Evolutionary conservation across 2,888 invertebrate species (phyloP).

Genomic region (Synanthedon vespiformis): DNA sequence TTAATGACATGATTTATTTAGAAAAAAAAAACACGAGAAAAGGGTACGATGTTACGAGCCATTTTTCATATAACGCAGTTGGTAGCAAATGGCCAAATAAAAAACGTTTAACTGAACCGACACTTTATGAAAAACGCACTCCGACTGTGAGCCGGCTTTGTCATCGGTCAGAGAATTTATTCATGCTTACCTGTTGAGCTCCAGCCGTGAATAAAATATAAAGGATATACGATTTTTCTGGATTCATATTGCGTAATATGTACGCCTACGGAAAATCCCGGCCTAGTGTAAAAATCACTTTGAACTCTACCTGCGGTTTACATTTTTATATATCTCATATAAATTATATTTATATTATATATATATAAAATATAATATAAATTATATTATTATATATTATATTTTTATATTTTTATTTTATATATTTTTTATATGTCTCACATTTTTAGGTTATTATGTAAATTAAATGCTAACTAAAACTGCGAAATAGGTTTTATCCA

Average conservation of each 20-base stretch:
- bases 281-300: not conserved
- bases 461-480: not conserved
- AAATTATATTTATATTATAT: too few species aligned
- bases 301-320: too few species aligned
- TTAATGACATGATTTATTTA: constrained; percentile 70
- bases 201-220: constrained; percentile 62
- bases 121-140: constrained; percentile 67
- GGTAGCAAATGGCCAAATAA: constrained; percentile 70
- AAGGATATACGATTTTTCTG: constrained; percentile 68
- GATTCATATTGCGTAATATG: constrained; percentile 55
- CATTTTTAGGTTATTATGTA: too few species aligned
- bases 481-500: too few species aligned
- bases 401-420: too few species aligned
- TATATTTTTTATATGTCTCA: too few species aligned
- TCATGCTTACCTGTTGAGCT: constrained; percentile 62
- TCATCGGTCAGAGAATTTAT: constrained; percentile 63
- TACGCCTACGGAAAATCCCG: constrained; percentile 29
- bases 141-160: constrained; percentile 57
- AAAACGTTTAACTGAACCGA: constrained; percentile 66
- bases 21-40: constrained; percentile 53
- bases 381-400: too few species aligned
- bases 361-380: too few species aligned
- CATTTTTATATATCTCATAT: too few species aligned
- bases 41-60: constrained; percentile 68
- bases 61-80: constrained; percentile 71